Evolutionary conservation across 2,797 vertebrate genomes (phyloP).

Genomic region (Neostethus bicornis): DNA sequence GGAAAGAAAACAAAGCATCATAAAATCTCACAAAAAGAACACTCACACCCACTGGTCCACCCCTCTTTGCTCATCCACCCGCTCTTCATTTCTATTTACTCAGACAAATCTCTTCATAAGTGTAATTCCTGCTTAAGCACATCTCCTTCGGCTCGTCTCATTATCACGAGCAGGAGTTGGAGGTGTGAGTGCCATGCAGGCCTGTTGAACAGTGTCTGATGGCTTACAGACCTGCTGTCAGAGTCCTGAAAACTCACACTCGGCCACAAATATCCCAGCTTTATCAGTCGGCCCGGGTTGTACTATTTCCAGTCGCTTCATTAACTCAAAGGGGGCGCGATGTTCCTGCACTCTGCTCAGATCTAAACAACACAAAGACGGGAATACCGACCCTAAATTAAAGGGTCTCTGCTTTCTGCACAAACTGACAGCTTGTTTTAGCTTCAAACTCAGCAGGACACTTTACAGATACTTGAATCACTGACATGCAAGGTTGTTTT

Average conservation of each 20-base stretch:
- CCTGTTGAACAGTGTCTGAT: constrained; percentile 38
- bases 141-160: constrained; percentile 43
- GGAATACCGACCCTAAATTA: neutral
- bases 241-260: constrained; percentile 35
- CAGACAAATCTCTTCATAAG: constrained; percentile 13
- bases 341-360: neutral
- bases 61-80: constrained; percentile 7
- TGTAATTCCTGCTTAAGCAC: constrained; percentile 18
- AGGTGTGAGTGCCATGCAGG: constrained; percentile 31
- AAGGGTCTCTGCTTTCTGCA: neutral
- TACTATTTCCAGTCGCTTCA: constrained; percentile 6
- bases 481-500: too few relatives aligned
- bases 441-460: neutral
- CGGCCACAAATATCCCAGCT: constrained; percentile 32
- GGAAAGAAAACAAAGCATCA: neutral
- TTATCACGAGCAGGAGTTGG: constrained; percentile 37
- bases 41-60: constrained; percentile 8
- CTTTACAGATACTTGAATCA: neutral
- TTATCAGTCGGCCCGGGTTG: constrained; percentile 10
- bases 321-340: neutral
- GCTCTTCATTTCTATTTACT: constrained; percentile 19
- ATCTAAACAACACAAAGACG: neutral
- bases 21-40: constrained; percentile 48
- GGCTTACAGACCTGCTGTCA: constrained; percentile 31
- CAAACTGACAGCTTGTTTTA: neutral